phyloP scores from a whole-genome alignment of 2,888 invertebrate species.

The Machimus atricapillus region DNA sequence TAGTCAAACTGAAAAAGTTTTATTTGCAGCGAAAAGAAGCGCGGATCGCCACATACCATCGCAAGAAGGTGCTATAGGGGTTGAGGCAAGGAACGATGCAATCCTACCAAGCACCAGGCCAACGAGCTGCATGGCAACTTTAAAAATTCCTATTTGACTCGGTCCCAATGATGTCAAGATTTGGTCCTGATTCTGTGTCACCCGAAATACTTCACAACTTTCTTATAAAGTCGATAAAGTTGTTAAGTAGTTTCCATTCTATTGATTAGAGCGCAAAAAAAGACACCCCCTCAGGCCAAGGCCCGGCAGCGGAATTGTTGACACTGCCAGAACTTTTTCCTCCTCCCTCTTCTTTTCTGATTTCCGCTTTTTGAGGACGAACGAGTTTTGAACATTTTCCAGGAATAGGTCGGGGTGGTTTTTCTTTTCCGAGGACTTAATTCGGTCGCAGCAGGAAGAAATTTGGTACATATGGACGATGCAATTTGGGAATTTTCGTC shows the following conservation, averaged over 20 bases:
- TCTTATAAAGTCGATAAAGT: slow-evolving; percentile 29
- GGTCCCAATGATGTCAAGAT: slow-evolving; percentile 35
- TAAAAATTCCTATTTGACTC: slow-evolving; percentile 34
- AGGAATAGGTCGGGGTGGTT: neutral
- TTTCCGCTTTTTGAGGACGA: neutral
- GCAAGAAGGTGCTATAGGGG: neutral
- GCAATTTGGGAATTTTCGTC: neutral
- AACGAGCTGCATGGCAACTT: neutral
- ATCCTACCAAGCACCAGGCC: neutral
- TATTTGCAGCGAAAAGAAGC: neutral
- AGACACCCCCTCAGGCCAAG: neutral
- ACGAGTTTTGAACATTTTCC: slow-evolving; percentile 5
- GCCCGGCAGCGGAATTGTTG: neutral
- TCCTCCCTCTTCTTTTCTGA: neutral
- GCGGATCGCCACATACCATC: neutral
- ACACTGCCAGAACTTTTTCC: slow-evolving; percentile 18
- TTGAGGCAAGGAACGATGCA: neutral
- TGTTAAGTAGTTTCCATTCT: slow-evolving; percentile 28
- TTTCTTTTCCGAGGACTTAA: neutral
- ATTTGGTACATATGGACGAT: neutral
- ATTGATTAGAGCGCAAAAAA: slow-evolving; percentile 24
- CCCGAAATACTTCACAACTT: slow-evolving; percentile 31
- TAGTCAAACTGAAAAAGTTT: slow-evolving; percentile 29
- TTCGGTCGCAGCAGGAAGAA: neutral
- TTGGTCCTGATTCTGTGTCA: slow-evolving; percentile 30